Conservation (phyloP, 1,140 invertebrate genomes). For the Trypoxylus dichotomus region DNA sequence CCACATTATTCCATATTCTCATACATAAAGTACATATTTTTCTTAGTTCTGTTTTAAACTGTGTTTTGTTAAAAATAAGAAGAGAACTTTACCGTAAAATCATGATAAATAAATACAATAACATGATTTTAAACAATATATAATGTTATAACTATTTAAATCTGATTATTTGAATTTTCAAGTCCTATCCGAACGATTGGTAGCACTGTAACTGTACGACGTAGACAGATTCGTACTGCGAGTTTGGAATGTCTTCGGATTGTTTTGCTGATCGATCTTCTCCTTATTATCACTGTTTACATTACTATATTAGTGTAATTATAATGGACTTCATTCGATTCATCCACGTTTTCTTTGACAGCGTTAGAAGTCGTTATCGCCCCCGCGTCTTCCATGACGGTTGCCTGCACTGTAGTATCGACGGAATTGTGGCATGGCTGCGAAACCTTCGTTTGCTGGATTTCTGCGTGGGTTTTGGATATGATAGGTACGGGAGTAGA, state of each 20-base stretch:
- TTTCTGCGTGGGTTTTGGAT: conserved; percentile 46
- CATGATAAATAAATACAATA: too few relatives aligned
- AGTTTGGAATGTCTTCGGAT: conserved; percentile 6
- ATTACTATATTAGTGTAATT: background rate
- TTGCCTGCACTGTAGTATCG: background rate
- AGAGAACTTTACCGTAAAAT: too few relatives aligned
- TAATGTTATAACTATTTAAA: too few relatives aligned
- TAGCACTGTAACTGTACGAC: background rate
- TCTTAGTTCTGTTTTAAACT: too few relatives aligned
- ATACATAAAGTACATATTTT: too few relatives aligned
- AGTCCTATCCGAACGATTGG: conserved; percentile 12
- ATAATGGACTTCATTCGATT: background rate
- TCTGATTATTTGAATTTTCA: background rate
- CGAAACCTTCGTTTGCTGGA: conserved; percentile 21
- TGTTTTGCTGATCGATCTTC: background rate
- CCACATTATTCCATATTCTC: too few relatives aligned
- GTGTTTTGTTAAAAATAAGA: too few relatives aligned
- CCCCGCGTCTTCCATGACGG: background rate
- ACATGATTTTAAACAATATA: too few relatives aligned
- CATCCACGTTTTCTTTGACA: conserved; percentile 11
- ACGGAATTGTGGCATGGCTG: conserved; percentile 42
- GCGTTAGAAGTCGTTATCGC: conserved; percentile 20
- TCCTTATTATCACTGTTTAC: background rate
- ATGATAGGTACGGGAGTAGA: conserved; percentile 49
- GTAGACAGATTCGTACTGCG: background rate